Evolutionary conservation across 2,888 invertebrate genomes (phyloP).

Genomic region (Drepana falcataria): DNA sequence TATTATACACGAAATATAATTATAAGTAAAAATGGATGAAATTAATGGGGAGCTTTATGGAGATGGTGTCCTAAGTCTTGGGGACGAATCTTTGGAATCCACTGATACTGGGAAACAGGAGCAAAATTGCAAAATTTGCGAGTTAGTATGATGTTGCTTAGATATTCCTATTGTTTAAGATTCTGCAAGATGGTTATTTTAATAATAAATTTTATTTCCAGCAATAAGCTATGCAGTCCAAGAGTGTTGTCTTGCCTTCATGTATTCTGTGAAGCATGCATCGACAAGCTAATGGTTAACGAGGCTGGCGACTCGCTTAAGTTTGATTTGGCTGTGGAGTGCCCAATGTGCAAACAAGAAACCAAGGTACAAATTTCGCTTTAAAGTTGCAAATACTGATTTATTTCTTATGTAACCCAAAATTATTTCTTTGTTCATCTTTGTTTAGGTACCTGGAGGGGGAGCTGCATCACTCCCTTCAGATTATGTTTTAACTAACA

Average conservation of each 20-base stretch:
- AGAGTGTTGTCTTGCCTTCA: conserved; percentile 95
- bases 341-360: conserved; percentile 91
- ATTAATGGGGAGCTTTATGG: conserved; percentile 74
- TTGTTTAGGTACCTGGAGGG: conserved; percentile 81
- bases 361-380: conserved; percentile 80
- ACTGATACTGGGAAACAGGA: conserved; percentile 74
- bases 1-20: conserved; percentile 64
- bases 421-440: background rate
- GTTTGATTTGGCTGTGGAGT: conserved; percentile 82
- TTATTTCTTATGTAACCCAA: background rate
- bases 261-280: conserved; percentile 95
- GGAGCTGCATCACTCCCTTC: conserved; percentile 89
- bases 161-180: background rate
- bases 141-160: conserved; percentile 58
- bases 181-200: background rate
- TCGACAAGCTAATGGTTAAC: conserved; percentile 87
- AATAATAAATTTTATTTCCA: conserved; percentile 42
- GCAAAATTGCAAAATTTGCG: conserved; percentile 82
- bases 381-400: background rate
- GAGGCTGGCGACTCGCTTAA: conserved; percentile 84
- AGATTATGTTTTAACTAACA: conserved; percentile 92
- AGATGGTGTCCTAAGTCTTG: conserved; percentile 68
- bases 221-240: conserved; percentile 87
- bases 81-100: conserved; percentile 73
- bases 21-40: conserved; percentile 81